Evolutionary conservation across 2,888 invertebrate species (phyloP).

Genomic region (Sisyra nigra): DNA sequence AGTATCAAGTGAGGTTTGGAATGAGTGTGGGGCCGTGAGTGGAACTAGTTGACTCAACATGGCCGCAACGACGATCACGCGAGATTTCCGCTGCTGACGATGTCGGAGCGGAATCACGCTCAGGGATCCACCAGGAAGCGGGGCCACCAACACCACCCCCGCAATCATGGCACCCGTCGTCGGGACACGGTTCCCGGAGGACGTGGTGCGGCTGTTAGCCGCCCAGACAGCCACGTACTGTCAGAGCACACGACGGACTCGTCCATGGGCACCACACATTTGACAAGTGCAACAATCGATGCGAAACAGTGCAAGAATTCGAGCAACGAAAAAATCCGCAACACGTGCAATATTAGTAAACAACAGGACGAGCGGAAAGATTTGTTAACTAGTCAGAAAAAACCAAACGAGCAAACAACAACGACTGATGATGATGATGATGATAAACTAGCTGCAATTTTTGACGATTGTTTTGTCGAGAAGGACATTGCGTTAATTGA

Average conservation of each 20-base stretch:
- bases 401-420: slow-evolving; percentile 9
- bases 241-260: slow-evolving; percentile 16
- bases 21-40: no score
- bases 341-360: not conserved
- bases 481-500: slow-evolving; percentile 23
- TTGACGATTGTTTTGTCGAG: slow-evolving; percentile 27
- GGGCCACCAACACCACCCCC: slow-evolving; percentile 62
- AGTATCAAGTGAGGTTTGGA: slow-evolving; percentile 13
- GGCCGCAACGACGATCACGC: slow-evolving; percentile 37
- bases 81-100: slow-evolving; percentile 20
- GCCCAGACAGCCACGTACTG: slow-evolving; percentile 16
- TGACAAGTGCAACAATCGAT: slow-evolving; percentile 7
- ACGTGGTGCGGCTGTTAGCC: slow-evolving; percentile 6
- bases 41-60: slow-evolving; percentile 43
- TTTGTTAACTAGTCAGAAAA: no score
- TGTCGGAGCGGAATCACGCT: slow-evolving; percentile 18
- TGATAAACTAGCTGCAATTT: slow-evolving; percentile 28
- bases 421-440: slow-evolving; percentile 6
- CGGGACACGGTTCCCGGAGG: slow-evolving; percentile 29
- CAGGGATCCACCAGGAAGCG: slow-evolving; percentile 45
- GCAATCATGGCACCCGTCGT: slow-evolving; percentile 31
- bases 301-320: not conserved
- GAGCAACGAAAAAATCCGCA: not conserved
- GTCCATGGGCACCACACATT: slow-evolving; percentile 3
- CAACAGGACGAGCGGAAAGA: slow-evolving; percentile 8